Evolutionary conservation across 37 sponge, comb jelly and placozoan species (phyloP).

Genomic region (Oscarella lobularis): DNA sequence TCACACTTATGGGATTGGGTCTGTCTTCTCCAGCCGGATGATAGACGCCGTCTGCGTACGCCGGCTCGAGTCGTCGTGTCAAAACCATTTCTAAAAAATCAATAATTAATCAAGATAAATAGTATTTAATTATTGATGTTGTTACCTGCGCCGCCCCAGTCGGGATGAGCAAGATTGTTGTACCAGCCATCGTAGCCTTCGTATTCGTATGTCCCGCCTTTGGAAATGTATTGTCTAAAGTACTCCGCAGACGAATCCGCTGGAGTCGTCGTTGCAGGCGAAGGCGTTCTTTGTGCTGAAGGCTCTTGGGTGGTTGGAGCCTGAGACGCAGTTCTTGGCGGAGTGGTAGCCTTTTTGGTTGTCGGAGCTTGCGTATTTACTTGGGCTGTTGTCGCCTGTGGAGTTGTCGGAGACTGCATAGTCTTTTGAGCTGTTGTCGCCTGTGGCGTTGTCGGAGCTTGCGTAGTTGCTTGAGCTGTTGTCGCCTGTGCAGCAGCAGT

Average conservation of each 20-base stretch:
- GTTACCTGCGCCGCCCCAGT: slow-evolving; percentile 88
- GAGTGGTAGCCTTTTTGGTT: not conserved
- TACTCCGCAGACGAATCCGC: no score
- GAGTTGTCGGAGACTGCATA: not conserved
- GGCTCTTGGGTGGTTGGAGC: no score
- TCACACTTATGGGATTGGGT: slow-evolving; percentile 46
- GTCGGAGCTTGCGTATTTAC: not conserved
- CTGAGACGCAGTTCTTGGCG: no score
- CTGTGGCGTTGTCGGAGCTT: not conserved
- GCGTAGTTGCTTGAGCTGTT: not conserved
- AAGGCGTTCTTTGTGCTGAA: no score
- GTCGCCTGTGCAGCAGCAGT: not conserved
- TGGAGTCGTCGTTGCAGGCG: no score
- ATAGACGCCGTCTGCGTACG: slow-evolving; percentile 73
- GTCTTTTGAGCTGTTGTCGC: not conserved
- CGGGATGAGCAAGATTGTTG: slow-evolving; percentile 87
- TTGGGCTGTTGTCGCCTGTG: not conserved
- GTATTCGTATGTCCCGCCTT: slow-evolving; percentile 43
- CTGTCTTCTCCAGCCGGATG: slow-evolving; percentile 45
- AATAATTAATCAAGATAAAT: not conserved
- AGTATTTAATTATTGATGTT: no score
- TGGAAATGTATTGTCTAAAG: no score
- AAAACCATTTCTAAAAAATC: not conserved
- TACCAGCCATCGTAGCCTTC: slow-evolving; percentile 88
- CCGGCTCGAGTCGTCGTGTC: slow-evolving; percentile 17